Conservation (phyloP, 2,797 vertebrate species). For the Triplophysa yarkandensis region DNA sequence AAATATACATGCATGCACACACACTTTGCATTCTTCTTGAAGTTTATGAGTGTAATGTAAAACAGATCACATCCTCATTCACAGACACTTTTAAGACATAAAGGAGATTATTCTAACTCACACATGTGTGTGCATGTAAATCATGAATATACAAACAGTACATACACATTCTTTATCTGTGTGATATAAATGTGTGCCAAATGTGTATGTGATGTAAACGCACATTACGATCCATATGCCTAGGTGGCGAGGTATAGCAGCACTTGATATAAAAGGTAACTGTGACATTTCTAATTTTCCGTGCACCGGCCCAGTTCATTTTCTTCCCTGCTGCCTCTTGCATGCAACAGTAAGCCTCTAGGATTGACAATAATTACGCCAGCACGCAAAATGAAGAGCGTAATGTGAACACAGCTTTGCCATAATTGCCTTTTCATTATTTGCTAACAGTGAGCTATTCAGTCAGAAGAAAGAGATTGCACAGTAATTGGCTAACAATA, state of each 20-base stretch:
- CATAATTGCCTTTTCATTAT: conserved; percentile 99
- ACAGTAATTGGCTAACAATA: conserved; percentile 99
- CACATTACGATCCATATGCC: conserved; percentile 28
- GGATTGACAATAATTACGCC: conserved; percentile 98
- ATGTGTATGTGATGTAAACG: conserved; percentile 27
- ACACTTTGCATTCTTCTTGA: not conserved
- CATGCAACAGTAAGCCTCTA: conserved; percentile 98
- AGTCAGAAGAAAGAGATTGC: conserved; percentile 97
- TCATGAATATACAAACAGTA: conserved; percentile 3
- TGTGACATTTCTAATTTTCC: conserved; percentile 99
- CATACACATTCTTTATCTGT: not conserved
- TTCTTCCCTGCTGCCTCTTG: conserved; percentile 94
- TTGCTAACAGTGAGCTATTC: conserved; percentile 99
- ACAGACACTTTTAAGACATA: conserved; percentile 35
- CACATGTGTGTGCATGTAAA: conserved; percentile 1
- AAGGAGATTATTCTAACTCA: not conserved
- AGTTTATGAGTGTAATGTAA: conserved; percentile 18
- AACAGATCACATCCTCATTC: conserved; percentile 46
- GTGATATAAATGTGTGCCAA: conserved; percentile 20
- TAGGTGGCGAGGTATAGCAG: conserved; percentile 81
- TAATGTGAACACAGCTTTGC: conserved; percentile 96
- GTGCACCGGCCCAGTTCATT: conserved; percentile 97
- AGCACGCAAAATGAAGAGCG: conserved; percentile 94
- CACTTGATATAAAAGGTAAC: conserved; percentile 90
- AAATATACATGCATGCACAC: conserved; percentile 71